Percentiles rank a stretch among this genome's conserved stretches.
Conservation (phyloP, 1,140 invertebrate species). For the Zaprionus vittiger region DNA sequence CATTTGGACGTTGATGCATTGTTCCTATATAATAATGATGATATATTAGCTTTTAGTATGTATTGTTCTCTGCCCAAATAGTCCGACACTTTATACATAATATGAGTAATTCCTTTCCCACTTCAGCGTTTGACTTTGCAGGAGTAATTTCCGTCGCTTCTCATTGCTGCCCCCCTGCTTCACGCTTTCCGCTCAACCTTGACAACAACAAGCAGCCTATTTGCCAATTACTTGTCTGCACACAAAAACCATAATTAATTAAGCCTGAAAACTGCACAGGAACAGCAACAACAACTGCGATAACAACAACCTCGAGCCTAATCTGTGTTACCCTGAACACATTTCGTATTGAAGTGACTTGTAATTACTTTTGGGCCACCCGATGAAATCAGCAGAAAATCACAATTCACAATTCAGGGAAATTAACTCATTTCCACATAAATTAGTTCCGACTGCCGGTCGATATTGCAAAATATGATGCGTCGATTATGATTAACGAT, state of each 20-base stretch:
- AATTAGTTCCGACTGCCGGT: slow-evolving; percentile 76
- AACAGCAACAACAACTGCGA: slow-evolving; percentile 4
- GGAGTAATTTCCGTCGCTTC: neutral
- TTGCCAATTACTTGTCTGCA: slow-evolving; percentile 32
- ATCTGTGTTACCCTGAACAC: slow-evolving; percentile 24
- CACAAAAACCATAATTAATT: slow-evolving; percentile 63
- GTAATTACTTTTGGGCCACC: slow-evolving; percentile 65
- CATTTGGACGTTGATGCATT: too few species aligned
- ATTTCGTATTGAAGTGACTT: slow-evolving; percentile 55
- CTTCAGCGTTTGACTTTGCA: neutral
- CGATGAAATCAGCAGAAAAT: slow-evolving; percentile 81
- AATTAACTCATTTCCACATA: slow-evolving; percentile 83
- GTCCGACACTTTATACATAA: neutral
- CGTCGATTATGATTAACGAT: slow-evolving; percentile 83
- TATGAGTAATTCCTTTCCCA: neutral
- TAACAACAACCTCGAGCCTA: slow-evolving; percentile 39
- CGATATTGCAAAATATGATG: slow-evolving; percentile 69
- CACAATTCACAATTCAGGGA: slow-evolving; percentile 66
- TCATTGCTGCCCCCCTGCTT: neutral
- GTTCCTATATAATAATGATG: too few species aligned
- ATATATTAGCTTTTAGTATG: too few species aligned
- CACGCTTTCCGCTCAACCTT: neutral
- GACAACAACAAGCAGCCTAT: slow-evolving; percentile 1
- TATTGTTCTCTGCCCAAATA: neutral
- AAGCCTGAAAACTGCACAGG: slow-evolving; percentile 53